A percentile compares a stretch with the other conserved stretches of the same genome.
Evolutionary conservation across 2,888 invertebrate species (phyloP).

Genomic region (Drosophila ustulata): DNA sequence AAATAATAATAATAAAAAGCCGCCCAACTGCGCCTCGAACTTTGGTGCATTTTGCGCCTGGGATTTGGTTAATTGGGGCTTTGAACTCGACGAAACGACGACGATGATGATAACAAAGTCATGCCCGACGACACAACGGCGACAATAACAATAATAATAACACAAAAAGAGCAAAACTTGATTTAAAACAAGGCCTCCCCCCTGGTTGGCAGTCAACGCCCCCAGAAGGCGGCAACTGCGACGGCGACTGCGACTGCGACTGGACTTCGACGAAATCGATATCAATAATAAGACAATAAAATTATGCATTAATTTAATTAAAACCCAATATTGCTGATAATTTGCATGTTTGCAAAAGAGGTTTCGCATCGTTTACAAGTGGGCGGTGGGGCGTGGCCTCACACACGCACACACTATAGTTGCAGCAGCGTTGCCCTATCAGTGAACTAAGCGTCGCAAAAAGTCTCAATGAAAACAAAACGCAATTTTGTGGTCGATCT

Average conservation of each 20-base stretch:
- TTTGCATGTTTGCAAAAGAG: constrained; percentile 45
- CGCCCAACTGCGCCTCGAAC: constrained; percentile 28
- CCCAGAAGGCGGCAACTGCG: constrained; percentile 49
- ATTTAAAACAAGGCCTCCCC: constrained; percentile 54
- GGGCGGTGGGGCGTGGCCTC: constrained; percentile 34
- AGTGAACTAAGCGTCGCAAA: background rate
- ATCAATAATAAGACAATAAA: constrained; percentile 44
- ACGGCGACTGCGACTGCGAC: constrained; percentile 2
- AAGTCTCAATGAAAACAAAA: constrained; percentile 59
- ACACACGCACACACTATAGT: constrained; percentile 24
- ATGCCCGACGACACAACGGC: constrained; percentile 17
- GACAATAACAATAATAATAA: constrained; percentile 46
- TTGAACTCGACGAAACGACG: constrained; percentile 65
- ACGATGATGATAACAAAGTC: constrained; percentile 55
- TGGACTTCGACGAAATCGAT: constrained; percentile 26
- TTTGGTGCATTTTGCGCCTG: constrained; percentile 39
- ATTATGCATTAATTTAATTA: constrained; percentile 53
- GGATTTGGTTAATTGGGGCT: constrained; percentile 73
- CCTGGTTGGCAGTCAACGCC: constrained; percentile 66
- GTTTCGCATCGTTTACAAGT: constrained; percentile 32
- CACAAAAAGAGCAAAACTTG: constrained; percentile 58
- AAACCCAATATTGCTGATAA: constrained; percentile 53
- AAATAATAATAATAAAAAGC: constrained; percentile 24
- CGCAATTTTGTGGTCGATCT: constrained; percentile 38
- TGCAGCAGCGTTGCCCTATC: constrained; percentile 32